Percentiles rank a stretch among this genome's conserved stretches.
Evolutionary conservation across 2,113 vertebrate genomes (phyloP).

Genomic region (Stomatorhinus ivindoensis): DNA sequence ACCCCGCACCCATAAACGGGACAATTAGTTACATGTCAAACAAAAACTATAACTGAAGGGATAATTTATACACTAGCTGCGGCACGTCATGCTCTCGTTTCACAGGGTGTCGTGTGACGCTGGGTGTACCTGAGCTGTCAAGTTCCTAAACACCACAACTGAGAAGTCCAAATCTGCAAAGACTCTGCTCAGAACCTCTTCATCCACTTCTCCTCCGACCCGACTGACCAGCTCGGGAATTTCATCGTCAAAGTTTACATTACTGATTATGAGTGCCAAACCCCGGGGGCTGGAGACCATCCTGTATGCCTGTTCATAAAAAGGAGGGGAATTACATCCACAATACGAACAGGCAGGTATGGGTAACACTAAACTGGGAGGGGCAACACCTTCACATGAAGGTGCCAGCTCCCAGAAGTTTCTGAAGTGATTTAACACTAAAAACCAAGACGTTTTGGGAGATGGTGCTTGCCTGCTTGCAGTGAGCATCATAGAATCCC

Average conservation of each 20-base stretch:
- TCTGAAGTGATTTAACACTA: not conserved
- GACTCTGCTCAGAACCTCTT: conserved; percentile 66
- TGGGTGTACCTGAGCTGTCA: conserved; percentile 69
- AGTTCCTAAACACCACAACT: conserved; percentile 63
- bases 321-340: not conserved
- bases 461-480: conserved; percentile 61
- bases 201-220: conserved; percentile 84
- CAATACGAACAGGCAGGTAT: not conserved
- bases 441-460: not conserved
- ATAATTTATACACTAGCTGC: not conserved
- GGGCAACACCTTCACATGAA: not conserved
- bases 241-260: conserved; percentile 69
- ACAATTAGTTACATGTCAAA: not conserved
- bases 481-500: conserved; percentile 75
- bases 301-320: conserved; percentile 69
- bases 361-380: not conserved
- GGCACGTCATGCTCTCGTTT: not conserved
- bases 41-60: not conserved
- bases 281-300: conserved; percentile 77
- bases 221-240: conserved; percentile 74
- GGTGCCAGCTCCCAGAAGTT: not conserved
- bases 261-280: conserved; percentile 83
- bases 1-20: not conserved
- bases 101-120: too few relatives aligned
- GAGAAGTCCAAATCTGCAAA: conserved; percentile 78